Evolutionary conservation across 2,888 invertebrate genomes (phyloP), one percentile per base, ranked within the genome.

Genomic region (Flexamia atlantica): DNA sequence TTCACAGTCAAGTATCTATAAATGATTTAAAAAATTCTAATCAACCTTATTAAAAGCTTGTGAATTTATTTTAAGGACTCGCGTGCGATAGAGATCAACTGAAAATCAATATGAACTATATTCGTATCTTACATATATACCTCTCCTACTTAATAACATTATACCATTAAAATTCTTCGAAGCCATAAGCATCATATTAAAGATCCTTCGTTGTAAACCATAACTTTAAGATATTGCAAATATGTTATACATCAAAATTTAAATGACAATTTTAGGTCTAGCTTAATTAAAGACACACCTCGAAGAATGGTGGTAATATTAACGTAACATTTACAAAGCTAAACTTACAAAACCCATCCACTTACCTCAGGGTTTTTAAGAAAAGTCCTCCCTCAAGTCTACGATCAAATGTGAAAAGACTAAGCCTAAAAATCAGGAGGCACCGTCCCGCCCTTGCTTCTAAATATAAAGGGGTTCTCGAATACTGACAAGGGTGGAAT

Each of bases 381-480:
- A 46, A 9, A 46, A 14, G 12, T 46, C 7, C 46, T 4, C 23
- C 20, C 3, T 23, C 23, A 10, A 4, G 53, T 23, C 23, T 53
- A 53, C 53, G 20, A 23, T 5, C 28, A 64, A 64, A 14, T 64
- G 20, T 4, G 28, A 12, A 30, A 2, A 64, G 28, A 14, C 64
- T 57, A 57, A 1, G 4, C 23, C 3, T 57, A 57, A 23, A 20
- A 57, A 3, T 14, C 64, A 30, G 64, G 64, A 64, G 40, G 70
- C 40, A 70, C 70, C 70, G 70, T 40, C 17, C 70, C 70, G 70
- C n/a, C 70, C 70, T 70, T 70, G 70, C 70, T 2, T 23, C 40
- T 68, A 30, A 68, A 68, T 68, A 25, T 68, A 70, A 1, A 40
- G 70, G 32, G 70, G 40, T 4, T n/a, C 17, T 46, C 4, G 23